phyloP scores from a whole-genome alignment of 2,888 invertebrate species.

The Gastracanthus pulcherrimus region DNA sequence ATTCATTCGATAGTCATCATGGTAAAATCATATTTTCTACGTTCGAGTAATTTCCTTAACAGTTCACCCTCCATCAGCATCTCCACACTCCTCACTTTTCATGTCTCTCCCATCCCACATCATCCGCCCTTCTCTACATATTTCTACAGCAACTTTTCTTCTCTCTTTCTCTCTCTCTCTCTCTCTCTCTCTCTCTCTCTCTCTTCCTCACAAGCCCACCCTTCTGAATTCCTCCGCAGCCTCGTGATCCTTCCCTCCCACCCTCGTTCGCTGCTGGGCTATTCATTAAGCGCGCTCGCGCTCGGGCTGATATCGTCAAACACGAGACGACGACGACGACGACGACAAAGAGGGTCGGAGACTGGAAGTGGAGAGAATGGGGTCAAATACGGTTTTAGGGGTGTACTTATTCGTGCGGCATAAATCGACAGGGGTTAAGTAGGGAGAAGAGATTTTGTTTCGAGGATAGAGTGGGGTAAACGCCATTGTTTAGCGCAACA shows the following conservation, averaged over 20 bases:
- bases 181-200: no score
- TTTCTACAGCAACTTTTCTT: conserved; percentile 11
- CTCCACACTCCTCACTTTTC: no score
- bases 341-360: neutral
- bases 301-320: conserved; percentile 22
- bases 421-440: conserved; percentile 34
- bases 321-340: neutral
- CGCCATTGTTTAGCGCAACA: conserved; percentile 36
- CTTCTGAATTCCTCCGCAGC: no score
- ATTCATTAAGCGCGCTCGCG: conserved; percentile 17
- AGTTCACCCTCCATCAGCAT: conserved; percentile 5
- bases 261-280: neutral
- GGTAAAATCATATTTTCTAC: neutral
- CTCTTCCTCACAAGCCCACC: no score
- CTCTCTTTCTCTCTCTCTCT: no score
- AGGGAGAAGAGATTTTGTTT: conserved; percentile 8
- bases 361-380: conserved; percentile 8
- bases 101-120: neutral
- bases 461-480: neutral
- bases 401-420: conserved; percentile 31
- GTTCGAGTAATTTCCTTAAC: neutral
- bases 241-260: no score
- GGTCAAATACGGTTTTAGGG: conserved; percentile 41
- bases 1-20: neutral
- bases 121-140: neutral